Evolutionary conservation across 2,113 vertebrate species (phyloP).

Genomic region (Procavia capensis): DNA sequence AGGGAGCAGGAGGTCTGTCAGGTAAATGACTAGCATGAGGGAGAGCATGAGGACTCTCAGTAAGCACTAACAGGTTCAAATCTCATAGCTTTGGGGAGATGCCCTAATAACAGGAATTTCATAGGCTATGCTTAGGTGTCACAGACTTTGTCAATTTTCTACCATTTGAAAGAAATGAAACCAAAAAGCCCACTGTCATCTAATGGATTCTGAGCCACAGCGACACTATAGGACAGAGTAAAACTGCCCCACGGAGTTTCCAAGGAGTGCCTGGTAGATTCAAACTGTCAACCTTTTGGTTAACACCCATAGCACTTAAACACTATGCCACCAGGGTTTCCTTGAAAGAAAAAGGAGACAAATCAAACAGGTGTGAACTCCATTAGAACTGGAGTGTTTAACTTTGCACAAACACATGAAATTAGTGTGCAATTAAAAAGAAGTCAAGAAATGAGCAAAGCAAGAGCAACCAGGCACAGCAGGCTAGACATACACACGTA

Average conservation of each 20-base stretch:
- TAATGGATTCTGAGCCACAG: too few relatives aligned
- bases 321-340: too few relatives aligned
- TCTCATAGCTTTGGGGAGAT: neutral
- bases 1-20: neutral
- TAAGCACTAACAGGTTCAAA: slow-evolving; percentile 3
- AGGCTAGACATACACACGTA: neutral
- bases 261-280: too few relatives aligned
- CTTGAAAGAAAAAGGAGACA: neutral
- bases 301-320: too few relatives aligned
- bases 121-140: neutral
- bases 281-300: too few relatives aligned
- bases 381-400: neutral
- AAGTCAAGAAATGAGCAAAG: neutral
- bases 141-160: neutral
- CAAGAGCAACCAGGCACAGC: neutral
- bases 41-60: neutral
- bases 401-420: neutral
- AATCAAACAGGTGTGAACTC: neutral
- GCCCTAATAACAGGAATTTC: neutral
- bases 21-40: neutral
- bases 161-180: neutral
- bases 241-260: too few relatives aligned
- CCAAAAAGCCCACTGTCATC: too few relatives aligned
- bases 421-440: neutral
- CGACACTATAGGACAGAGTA: too few relatives aligned